Conservation (phyloP, 2,888 invertebrate species). For the Mythimna albipuncta region DNA sequence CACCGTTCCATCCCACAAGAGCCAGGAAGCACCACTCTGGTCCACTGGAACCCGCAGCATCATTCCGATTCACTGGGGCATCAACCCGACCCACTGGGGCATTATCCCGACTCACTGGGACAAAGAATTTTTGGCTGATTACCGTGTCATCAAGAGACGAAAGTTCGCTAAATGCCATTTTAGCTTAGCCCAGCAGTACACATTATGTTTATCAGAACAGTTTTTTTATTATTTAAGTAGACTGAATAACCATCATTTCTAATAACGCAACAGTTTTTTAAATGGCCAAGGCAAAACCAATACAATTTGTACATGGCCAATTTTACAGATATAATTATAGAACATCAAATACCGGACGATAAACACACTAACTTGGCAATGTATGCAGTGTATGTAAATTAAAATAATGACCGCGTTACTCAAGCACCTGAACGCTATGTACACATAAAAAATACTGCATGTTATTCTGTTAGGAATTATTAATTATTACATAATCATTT, state of each 20-base stretch:
- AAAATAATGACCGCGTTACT: conserved; percentile 60
- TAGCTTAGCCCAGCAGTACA: too few species aligned
- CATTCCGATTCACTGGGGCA: too few species aligned
- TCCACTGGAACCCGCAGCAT: too few species aligned
- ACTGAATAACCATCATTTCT: background rate
- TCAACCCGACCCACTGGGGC: too few species aligned
- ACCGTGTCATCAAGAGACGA: too few species aligned
- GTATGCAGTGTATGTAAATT: conserved; percentile 46
- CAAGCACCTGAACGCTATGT: conserved; percentile 40
- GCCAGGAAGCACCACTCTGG: too few species aligned
- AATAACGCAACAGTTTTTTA: conserved; percentile 34
- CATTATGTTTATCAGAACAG: background rate
- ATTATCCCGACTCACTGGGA: too few species aligned
- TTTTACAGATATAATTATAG: conserved; percentile 59
- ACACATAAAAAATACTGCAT: conserved; percentile 42
- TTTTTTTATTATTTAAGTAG: background rate
- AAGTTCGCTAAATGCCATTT: too few species aligned
- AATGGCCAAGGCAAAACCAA: conserved; percentile 39
- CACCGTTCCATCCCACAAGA: too few species aligned
- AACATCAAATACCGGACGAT: conserved; percentile 61
- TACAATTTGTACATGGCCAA: conserved; percentile 46
- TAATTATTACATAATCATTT: conserved; percentile 70
- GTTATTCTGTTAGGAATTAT: conserved; percentile 53
- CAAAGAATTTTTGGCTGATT: too few species aligned
- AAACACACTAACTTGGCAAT: conserved; percentile 44